Percentiles rank a stretch among this genome's conserved stretches.
phyloP scores from a whole-genome alignment of 2,888 invertebrate species.

The Vannuccia rotundouncinata region DNA sequence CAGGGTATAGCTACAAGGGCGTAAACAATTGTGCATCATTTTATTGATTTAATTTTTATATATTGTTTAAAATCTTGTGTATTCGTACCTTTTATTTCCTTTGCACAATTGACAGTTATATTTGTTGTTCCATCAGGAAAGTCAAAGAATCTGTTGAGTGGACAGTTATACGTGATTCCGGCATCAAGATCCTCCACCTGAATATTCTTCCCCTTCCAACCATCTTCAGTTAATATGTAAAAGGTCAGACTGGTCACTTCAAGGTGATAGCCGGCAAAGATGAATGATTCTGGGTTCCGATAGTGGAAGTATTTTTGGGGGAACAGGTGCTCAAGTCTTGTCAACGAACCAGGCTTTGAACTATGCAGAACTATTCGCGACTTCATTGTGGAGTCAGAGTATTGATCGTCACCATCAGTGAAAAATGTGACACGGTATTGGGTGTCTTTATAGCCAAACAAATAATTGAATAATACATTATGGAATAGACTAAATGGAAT shows the following conservation, averaged over 20 bases:
- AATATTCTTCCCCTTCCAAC: background rate
- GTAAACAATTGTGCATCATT: background rate
- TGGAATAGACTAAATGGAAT: too few relatives aligned
- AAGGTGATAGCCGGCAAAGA: background rate
- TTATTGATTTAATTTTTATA: background rate
- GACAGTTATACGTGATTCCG: background rate
- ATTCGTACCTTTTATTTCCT: background rate
- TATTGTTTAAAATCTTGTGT: background rate
- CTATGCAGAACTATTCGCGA: background rate
- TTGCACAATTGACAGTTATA: background rate
- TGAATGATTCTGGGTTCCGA: background rate
- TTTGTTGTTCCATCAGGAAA: background rate
- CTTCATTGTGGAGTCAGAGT: background rate
- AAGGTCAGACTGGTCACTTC: background rate
- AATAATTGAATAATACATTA: too few relatives aligned
- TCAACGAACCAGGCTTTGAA: background rate
- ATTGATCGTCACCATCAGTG: background rate
- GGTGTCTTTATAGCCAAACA: background rate
- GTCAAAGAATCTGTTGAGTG: background rate
- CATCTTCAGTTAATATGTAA: background rate
- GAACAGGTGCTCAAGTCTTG: background rate
- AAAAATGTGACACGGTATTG: background rate
- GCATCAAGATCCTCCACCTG: background rate
- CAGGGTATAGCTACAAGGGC: background rate
- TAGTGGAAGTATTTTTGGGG: background rate